These are phyloP conservation scores for Lacanobia oleracea DNA, from an alignment of 2,888 invertebrate genomes.

Conservation along the genomic window DNA sequence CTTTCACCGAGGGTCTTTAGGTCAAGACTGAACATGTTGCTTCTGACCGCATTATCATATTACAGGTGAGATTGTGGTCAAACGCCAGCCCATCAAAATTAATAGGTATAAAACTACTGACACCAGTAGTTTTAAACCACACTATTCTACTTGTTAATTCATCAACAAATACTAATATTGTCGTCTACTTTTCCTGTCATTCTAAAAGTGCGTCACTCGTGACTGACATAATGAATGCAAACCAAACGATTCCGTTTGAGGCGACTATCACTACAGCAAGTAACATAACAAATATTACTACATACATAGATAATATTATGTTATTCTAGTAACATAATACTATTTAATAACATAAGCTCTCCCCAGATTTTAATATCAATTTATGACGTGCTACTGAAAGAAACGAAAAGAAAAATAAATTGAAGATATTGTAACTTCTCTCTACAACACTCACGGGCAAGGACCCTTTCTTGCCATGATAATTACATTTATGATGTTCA, in stretches of 20 bases:
- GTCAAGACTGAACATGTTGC: no score
- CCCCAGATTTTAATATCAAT: slow-evolving; percentile 2
- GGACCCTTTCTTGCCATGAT: no score
- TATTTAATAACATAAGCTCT: slow-evolving; percentile 34
- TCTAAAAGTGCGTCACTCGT: slow-evolving; percentile 9
- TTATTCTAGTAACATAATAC: slow-evolving; percentile 2
- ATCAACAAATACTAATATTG: background rate
- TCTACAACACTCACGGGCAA: no score
- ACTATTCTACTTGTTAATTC: background rate
- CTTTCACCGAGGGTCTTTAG: no score
- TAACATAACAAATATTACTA: slow-evolving; percentile 29
- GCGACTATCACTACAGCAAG: slow-evolving; percentile 3
- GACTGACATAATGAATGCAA: slow-evolving; percentile 4
- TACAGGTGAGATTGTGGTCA: no score
- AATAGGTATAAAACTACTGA: no score
- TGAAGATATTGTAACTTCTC: no score
- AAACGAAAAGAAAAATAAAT: no score
- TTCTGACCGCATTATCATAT: no score
- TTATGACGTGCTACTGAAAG: background rate
- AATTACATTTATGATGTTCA: no score
- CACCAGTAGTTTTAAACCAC: no score
- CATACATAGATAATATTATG: background rate
- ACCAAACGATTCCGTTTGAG: slow-evolving; percentile 14
- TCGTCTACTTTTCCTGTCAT: background rate
- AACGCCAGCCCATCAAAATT: no score